Evolutionary conservation across 2,797 vertebrate genomes (phyloP).

Genomic region (Esox lucius): DNA sequence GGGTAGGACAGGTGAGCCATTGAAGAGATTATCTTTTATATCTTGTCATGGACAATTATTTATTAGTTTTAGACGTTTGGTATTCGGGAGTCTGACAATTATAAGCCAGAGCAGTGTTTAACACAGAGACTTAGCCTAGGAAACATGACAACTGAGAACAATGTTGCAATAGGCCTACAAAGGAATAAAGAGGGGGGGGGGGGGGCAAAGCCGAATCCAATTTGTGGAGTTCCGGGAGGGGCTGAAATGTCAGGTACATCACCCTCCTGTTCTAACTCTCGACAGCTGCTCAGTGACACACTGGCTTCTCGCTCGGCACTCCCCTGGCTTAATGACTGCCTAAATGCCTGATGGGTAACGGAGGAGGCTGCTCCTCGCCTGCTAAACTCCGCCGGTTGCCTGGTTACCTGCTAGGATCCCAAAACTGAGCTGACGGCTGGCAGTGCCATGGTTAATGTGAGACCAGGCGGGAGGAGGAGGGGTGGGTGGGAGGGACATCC

Average conservation of each 20-base stretch:
- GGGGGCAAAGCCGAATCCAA: slow-evolving; percentile 19
- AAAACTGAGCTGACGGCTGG: slow-evolving; percentile 39
- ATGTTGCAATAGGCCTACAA: background rate
- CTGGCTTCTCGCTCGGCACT: slow-evolving; percentile 51
- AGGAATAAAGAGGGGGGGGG: slow-evolving; percentile 1
- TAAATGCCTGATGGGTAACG: slow-evolving; percentile 62
- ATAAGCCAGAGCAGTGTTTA: background rate
- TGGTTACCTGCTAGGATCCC: slow-evolving; percentile 67
- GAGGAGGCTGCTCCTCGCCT: slow-evolving; percentile 34
- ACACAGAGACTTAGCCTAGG: background rate
- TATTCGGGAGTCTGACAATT: background rate
- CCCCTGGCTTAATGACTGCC: slow-evolving; percentile 66
- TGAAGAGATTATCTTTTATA: background rate
- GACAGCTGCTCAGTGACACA: slow-evolving; percentile 46
- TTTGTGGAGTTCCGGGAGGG: slow-evolving; percentile 28
- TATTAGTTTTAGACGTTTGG: background rate
- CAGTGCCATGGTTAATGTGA: slow-evolving; percentile 44
- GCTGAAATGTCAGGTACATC: slow-evolving; percentile 46
- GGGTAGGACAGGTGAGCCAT: background rate
- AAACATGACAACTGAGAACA: background rate
- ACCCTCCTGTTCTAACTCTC: slow-evolving; percentile 33
- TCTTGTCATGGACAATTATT: background rate
- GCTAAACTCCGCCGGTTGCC: slow-evolving; percentile 68
- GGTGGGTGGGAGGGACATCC: slow-evolving; percentile 32
- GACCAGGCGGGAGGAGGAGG: slow-evolving; percentile 50